Base-by-base conservation (phyloP, 2,797 vertebrate genomes). In the Oreortyx pictus region DNA sequence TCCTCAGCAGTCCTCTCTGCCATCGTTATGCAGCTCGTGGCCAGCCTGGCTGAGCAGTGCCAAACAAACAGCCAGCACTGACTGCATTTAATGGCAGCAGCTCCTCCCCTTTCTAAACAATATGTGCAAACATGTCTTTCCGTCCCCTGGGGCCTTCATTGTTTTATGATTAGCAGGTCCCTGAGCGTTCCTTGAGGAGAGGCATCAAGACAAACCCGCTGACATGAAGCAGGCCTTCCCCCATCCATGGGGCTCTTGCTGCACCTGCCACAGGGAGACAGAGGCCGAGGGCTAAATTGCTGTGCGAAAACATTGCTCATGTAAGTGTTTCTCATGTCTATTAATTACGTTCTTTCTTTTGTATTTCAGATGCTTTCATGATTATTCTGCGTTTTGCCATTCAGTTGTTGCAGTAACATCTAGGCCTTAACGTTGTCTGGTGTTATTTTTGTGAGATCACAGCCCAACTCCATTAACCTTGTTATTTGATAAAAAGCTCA, bases 1-100 rank as follows among this genome's bases (percentile, higher is more conserved):
- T 0, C 23, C 74, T 9, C 77, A 62, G 20, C 75, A 84, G 83
- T 43, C 67, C 35, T 56, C 43, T 65, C 27, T 64, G 61, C 75
- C 74, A 18, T 56, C 83, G 2, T 1, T 14, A 16, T 0, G 5
- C 77, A n/a, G 66, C 82, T 81, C 1, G 0, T 66, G 41, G 80
- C 76, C 88, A 62, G 73, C 49, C 62, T 35, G 84, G 41, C 81
- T 46, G 47, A 77, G 52, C 0, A 0, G 3, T 11, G 65, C 82
- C 44, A 71, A 73, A 9, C 64, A 4, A 2, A 16, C 8, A 67
- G 67, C 27, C 27, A 31, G 61, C 39, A 31, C 27, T 31, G 71
- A 8, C 11, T 52, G 10, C 44, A 4, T 37, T 57, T 35, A 49
- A 33, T 61, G 82, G 70, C 31, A 82, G 24, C 2, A 6, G 54